phyloP scores from a whole-genome alignment of 1,140 invertebrate species.

The Melipona quadrifasciata region DNA sequence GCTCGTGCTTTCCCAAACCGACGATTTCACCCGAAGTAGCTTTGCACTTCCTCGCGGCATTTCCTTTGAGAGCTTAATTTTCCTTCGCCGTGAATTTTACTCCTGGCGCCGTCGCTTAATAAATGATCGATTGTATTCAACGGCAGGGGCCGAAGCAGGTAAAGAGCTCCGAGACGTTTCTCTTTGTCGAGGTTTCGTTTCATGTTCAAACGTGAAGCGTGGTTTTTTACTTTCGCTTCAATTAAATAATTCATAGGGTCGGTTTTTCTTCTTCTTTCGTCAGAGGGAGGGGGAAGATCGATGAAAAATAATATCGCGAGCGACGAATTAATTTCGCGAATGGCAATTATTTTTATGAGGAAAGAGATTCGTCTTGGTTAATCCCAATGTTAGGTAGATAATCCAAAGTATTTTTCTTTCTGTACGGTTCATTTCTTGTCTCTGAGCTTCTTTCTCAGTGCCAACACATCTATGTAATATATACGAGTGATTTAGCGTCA shows the following conservation, averaged over 20 bases:
- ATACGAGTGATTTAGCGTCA: slow-evolving; percentile 30
- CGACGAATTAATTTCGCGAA: not conserved
- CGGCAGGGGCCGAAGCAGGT: not conserved
- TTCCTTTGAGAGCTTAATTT: slow-evolving; percentile 30
- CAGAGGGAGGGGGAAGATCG: too few relatives aligned
- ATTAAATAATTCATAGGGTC: not conserved
- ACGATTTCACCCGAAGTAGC: slow-evolving; percentile 12
- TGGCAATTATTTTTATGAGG: not conserved
- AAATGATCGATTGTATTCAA: slow-evolving; percentile 34
- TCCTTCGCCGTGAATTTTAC: not conserved
- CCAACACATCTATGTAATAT: slow-evolving; percentile 13
- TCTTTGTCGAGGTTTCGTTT: not conserved
- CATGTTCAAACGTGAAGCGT: not conserved
- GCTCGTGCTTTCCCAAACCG: slow-evolving; percentile 13
- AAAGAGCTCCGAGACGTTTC: not conserved
- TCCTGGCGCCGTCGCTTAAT: slow-evolving; percentile 14
- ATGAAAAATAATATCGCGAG: not conserved
- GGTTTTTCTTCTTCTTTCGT: not conserved
- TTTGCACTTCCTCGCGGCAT: slow-evolving; percentile 22
- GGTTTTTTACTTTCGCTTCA: not conserved
- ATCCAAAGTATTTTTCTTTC: not conserved
- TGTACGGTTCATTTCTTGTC: not conserved
- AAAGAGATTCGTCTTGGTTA: too few relatives aligned
- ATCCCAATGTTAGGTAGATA: not conserved
- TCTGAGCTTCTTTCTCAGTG: not conserved